These are phyloP conservation scores for Leptodactylus fuscus DNA, from an alignment of 2,113 vertebrate species.

Conservation along the genomic window DNA sequence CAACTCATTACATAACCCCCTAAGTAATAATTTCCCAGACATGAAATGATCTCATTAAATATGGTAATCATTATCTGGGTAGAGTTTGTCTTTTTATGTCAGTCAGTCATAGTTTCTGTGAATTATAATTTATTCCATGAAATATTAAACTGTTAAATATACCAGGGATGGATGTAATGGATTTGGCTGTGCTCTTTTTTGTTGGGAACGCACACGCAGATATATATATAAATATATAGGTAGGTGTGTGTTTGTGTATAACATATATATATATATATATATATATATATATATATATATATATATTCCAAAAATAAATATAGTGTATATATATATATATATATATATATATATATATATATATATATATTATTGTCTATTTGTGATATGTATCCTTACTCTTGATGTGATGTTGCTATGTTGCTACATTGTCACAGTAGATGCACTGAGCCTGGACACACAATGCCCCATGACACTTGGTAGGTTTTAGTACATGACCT, in stretches of 20 bases:
- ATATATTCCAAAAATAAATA: no score
- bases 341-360: background rate
- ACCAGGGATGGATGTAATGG: background rate
- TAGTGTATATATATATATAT: background rate
- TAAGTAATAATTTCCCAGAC: background rate
- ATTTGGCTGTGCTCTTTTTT: background rate
- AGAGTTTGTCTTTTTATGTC: background rate
- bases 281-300: background rate
- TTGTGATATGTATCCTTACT: no score
- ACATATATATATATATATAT: background rate
- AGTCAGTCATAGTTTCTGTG: background rate
- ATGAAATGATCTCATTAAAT: slow-evolving; percentile 19
- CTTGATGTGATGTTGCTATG: background rate
- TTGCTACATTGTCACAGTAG: background rate
- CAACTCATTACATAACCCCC: slow-evolving; percentile 5
- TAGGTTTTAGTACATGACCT: slow-evolving; percentile 3
- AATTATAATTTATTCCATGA: background rate
- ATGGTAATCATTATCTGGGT: background rate
- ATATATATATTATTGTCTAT: background rate
- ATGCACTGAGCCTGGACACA: no score
- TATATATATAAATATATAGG: background rate
- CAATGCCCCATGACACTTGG: background rate
- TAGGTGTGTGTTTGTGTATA: background rate
- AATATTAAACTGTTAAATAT: background rate
- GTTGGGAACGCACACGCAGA: background rate